Evolutionary conservation across 2,888 invertebrate genomes (phyloP).

Genomic region (Nemotelus pantherinus): DNA sequence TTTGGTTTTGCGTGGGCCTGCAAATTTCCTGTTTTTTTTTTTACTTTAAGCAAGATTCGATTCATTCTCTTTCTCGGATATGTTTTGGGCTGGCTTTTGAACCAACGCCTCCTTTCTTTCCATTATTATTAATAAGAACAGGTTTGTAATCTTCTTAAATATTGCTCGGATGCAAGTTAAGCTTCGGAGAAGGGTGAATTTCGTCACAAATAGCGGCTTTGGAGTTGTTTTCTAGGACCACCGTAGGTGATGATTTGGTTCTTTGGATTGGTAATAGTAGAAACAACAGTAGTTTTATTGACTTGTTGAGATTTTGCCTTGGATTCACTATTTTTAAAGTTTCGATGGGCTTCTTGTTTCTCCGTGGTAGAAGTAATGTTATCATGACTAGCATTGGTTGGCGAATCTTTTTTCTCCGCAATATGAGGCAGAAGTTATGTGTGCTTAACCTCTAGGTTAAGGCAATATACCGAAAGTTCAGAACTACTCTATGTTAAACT

Average conservation of each 20-base stretch:
- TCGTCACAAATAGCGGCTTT: not conserved
- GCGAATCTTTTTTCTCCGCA: slow-evolving; percentile 88
- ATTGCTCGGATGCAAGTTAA: not conserved
- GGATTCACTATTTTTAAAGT: too few species aligned
- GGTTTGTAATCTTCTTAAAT: not conserved
- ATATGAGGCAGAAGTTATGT: slow-evolving; percentile 76
- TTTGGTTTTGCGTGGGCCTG: too few species aligned
- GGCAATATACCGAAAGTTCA: too few species aligned
- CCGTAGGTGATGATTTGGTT: too few species aligned
- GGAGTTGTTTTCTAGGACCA: too few species aligned
- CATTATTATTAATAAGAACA: not conserved
- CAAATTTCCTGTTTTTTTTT: too few species aligned
- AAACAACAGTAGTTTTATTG: too few species aligned
- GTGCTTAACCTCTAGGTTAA: too few species aligned
- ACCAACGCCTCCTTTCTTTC: not conserved
- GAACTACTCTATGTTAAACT: too few species aligned
- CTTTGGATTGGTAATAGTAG: too few species aligned
- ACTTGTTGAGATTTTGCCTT: too few species aligned
- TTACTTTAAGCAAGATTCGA: not conserved
- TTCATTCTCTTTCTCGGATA: slow-evolving; percentile 10
- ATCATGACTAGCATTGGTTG: slow-evolving; percentile 67
- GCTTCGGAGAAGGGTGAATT: too few species aligned
- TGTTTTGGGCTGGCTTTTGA: not conserved
- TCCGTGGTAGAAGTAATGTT: not conserved
- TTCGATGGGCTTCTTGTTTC: not conserved